Evolutionary conservation across 2,888 invertebrate genomes (phyloP).

Genomic region (Cryptocheilus praepositus): DNA sequence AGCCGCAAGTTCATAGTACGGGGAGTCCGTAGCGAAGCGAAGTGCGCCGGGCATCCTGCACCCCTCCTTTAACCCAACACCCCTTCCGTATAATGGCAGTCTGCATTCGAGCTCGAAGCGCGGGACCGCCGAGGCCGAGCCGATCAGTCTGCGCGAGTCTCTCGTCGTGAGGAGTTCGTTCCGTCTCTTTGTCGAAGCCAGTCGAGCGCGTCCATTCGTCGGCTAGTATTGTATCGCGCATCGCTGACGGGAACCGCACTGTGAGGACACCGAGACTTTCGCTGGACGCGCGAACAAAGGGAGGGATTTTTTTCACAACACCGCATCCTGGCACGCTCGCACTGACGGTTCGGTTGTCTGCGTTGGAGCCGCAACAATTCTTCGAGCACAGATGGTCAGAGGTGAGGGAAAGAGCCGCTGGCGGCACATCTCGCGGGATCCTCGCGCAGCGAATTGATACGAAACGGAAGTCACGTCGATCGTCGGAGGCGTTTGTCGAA

Average conservation of each 20-base stretch:
- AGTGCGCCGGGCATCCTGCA: conserved; percentile 4
- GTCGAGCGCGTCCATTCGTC: conserved; percentile 1
- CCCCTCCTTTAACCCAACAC: conserved; percentile 2
- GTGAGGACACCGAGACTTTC: too few relatives aligned
- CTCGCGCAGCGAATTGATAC: too few relatives aligned
- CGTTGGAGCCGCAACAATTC: conserved; percentile 3
- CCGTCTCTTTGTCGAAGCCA: conserved; percentile 1
- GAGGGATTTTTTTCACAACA: too few relatives aligned
- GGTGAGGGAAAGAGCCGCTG: conserved; percentile 34
- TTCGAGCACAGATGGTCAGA: conserved; percentile 54
- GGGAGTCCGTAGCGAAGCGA: too few relatives aligned
- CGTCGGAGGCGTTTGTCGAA: too few relatives aligned
- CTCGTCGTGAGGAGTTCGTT: conserved; percentile 52
- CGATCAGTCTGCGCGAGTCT: conserved; percentile 65
- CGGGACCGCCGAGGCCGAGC: conserved; percentile 47
- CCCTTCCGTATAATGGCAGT: conserved; percentile 11
- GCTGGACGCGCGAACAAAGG: not conserved
- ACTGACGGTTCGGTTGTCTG: not conserved
- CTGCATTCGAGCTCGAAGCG: conserved; percentile 58
- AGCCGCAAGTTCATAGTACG: too few relatives aligned
- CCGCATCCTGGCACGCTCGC: too few relatives aligned
- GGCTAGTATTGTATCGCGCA: not conserved
- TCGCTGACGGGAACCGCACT: too few relatives aligned
- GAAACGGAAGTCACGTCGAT: too few relatives aligned
- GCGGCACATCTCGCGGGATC: too few relatives aligned